Base-by-base conservation (phyloP, 2,113 vertebrate species). In the Illadopsis cleaveri region DNA sequence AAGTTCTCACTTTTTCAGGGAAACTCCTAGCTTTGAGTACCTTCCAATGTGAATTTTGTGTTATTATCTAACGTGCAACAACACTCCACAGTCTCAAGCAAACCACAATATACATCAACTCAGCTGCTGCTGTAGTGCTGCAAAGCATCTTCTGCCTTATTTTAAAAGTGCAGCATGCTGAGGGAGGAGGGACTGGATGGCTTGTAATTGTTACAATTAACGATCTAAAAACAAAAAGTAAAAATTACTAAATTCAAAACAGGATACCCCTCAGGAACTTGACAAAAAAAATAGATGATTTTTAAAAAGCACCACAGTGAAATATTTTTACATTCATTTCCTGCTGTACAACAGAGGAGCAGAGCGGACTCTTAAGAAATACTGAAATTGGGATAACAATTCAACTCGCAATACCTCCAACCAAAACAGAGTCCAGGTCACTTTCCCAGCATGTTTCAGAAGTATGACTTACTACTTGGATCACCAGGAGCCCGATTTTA, bases 251-350 rank as follows among this genome's bases (percentile, higher is more conserved):
- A 87, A 90, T 57, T n/a, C 62, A 57, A 93, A 94, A 42, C 81
- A 77, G 61, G 66, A 87, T 62, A 61, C 35, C 57, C 27, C 37
- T 82, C 78, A 57, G 57, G 89, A 95, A 82, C 78, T 61, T 76
- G 19, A 62, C 84, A 37, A 60, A 68, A 78, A 68, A 5, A 48
- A 22, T 0, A 89, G 15, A 38, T 37, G 4, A 69, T 64, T 84
- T 94, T 82, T 69, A 2, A 53, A 27, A 89, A 68, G 27, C 35
- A 60, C 51, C 31, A 51, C 33, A 53, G 53, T 48, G 31, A 86
- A 94, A 76, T 86, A 91, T 54, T 86, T 95, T 94, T 62, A 72
- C 3, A 4, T 82, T 75, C 9, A 33, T 93, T 94, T 97, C 81
- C 91, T 89, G 65, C 30, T 76, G 28, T 56, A 57, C 70, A 82